Evolutionary conservation across 2,797 vertebrate species (phyloP), one percentile per base, ranked within the genome.

Genomic region (Syndactyla subalaris): DNA sequence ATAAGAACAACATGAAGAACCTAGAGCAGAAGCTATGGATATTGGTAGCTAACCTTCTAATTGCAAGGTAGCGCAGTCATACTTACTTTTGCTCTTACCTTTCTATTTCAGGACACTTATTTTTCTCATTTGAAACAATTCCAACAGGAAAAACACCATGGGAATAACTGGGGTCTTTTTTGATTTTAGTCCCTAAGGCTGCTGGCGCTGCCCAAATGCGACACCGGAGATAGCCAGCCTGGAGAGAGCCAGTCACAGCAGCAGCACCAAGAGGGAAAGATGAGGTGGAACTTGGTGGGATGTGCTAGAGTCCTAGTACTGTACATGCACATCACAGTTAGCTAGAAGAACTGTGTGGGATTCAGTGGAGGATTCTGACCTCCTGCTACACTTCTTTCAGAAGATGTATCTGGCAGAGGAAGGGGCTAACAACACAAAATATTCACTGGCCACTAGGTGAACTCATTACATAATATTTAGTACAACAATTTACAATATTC

Each of bases 231-330:
- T 2, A 55, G 34, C 9, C 67, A 62, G 26, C 6, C 24, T 81
- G 57, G 39, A 39, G 39, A 39, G 39, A 39, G 39, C 39, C 59
- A 79, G 59, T 46, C 46, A 70, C 26, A 73, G 43, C 2, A 73
- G 38, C 78, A 76, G 16, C 24, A 83, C 7, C 19, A 20, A 51
- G 15, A 43, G 39, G 14, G 36, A 76, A 76, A 55, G 39, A 74
- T 12, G 19, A 49, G 34, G 24, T 55, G 32, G 18, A 48, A 79
- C 38, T 75, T 55, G 23, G 29, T 48, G 38, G 6, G 10, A 57
- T 32, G 45, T 77, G 6, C 34, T 74, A n/a, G 0, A 0, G 13
- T 58, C 76, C 59, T 49, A 57, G n/a, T 39, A 51, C 7, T 32
- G 20, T 18, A 30, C 6, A 38, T 29, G 45, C 49, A 74, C 23